These are phyloP conservation scores for Prionace glauca DNA, from an alignment of 2,797 vertebrate species.

Conservation along the genomic window DNA sequence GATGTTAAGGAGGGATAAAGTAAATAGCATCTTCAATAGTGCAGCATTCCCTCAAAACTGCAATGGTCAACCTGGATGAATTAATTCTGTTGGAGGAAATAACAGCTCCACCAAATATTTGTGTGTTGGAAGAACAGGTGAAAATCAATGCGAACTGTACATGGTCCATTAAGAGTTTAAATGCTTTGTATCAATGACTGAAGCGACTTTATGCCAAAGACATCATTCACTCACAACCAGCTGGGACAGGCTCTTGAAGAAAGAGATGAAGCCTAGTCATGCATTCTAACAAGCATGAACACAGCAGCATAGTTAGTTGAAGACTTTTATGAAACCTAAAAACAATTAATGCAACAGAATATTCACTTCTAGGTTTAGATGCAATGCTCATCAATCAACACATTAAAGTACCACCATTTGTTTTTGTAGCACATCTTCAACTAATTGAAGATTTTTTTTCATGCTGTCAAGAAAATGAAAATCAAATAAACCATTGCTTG, in stretches of 20 bases:
- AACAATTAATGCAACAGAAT: not conserved
- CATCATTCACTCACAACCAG: not conserved
- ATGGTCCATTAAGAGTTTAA: not conserved
- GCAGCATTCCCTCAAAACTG: not conserved
- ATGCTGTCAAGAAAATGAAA: not conserved
- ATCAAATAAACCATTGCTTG: not conserved
- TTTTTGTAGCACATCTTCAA: not conserved
- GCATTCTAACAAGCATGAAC: not conserved
- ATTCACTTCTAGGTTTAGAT: not conserved
- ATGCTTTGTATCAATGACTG: not conserved
- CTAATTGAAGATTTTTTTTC: not conserved
- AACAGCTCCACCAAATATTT: too few relatives aligned
- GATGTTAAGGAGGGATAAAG: not conserved
- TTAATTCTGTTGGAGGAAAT: not conserved
- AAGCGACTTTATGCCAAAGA: not conserved
- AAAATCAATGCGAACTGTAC: not conserved
- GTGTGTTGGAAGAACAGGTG: not conserved
- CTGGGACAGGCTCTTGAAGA: not conserved
- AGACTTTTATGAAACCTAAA: not conserved
- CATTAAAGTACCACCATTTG: not conserved
- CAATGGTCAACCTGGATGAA: not conserved
- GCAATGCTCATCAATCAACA: not conserved
- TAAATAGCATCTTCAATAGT: not conserved
- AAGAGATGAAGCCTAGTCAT: not conserved
- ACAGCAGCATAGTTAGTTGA: not conserved